phyloP scores from a whole-genome alignment of 2,797 vertebrate species.

The Intellagama lesueurii region DNA sequence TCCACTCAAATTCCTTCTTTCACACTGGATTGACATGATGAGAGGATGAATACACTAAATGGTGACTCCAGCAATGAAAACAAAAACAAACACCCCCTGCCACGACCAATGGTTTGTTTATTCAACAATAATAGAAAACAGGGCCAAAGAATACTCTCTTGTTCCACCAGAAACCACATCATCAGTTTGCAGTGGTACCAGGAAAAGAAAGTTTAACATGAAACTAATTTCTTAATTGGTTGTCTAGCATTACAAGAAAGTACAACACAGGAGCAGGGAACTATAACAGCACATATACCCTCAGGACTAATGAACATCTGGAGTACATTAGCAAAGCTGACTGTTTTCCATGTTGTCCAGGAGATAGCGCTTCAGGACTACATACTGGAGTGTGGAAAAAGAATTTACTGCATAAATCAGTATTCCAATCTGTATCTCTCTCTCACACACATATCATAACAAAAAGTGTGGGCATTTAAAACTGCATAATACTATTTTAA shows the following conservation, averaged over 20 bases:
- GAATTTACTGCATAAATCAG: constrained; percentile 26
- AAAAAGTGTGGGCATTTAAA: constrained; percentile 49
- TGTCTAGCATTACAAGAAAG: constrained; percentile 72
- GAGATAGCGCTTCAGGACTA: constrained; percentile 81
- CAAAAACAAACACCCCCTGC: background rate
- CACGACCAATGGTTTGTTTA: constrained; percentile 43
- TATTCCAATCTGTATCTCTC: background rate
- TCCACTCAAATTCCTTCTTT: constrained; percentile 61
- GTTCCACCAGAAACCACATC: constrained; percentile 76
- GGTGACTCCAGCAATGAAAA: constrained; percentile 35
- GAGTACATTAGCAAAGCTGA: constrained; percentile 63
- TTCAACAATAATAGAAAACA: constrained; percentile 67
- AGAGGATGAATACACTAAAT: constrained; percentile 49
- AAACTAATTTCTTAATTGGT: constrained; percentile 74
- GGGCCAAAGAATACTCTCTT: constrained; percentile 77
- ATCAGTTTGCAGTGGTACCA: constrained; percentile 71
- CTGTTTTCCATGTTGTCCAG: constrained; percentile 71
- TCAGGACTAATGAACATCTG: constrained; percentile 72
- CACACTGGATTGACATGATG: constrained; percentile 36
- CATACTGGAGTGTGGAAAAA: constrained; percentile 10
- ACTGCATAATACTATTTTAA: constrained; percentile 51
- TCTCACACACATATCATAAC: background rate
- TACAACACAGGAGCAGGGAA: constrained; percentile 71
- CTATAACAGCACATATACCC: constrained; percentile 65
- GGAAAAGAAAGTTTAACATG: constrained; percentile 79